Conservation (phyloP, 2,888 invertebrate species). For the Drosophila pseudotakahashii region DNA sequence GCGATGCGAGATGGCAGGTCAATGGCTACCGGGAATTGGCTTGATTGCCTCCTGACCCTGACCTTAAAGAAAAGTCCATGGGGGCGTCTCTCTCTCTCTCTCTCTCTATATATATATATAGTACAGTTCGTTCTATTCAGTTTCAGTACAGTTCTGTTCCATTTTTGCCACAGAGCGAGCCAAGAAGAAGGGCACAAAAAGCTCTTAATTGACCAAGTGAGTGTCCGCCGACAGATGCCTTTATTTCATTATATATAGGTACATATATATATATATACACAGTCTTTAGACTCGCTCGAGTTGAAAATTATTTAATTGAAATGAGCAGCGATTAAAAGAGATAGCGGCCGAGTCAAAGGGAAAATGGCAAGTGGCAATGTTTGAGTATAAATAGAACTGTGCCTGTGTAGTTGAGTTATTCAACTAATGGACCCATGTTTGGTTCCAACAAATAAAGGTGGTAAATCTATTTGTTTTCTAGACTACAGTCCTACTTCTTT, state of each 20-base stretch:
- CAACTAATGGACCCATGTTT: slow-evolving; percentile 1
- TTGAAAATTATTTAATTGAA: slow-evolving; percentile 37
- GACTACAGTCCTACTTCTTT: not conserved
- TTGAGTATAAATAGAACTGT: not conserved
- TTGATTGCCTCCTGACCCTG: slow-evolving; percentile 23
- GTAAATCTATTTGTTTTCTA: not conserved
- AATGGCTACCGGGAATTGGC: slow-evolving; percentile 27
- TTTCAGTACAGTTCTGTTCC: not conserved
- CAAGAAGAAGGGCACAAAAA: slow-evolving; percentile 2
- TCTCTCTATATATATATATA: too few relatives aligned
- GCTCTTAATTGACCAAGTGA: slow-evolving; percentile 22
- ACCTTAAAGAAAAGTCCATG: slow-evolving; percentile 15
- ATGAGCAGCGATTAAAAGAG: slow-evolving; percentile 23
- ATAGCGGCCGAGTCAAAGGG: slow-evolving; percentile 31
- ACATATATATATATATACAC: not conserved
- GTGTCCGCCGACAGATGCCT: slow-evolving; percentile 23
- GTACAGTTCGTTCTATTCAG: too few relatives aligned
- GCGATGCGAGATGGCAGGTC: slow-evolving; percentile 26
- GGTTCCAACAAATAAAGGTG: not conserved
- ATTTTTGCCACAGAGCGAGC: not conserved
- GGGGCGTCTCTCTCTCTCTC: slow-evolving; percentile 13
- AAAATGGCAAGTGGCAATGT: slow-evolving; percentile 7
- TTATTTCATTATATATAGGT: slow-evolving; percentile 2
- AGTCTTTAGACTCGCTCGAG: slow-evolving; percentile 4
- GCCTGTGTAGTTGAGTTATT: not conserved